Base-by-base conservation (phyloP, 2,113 vertebrate genomes). In the Cettia cetti region DNA sequence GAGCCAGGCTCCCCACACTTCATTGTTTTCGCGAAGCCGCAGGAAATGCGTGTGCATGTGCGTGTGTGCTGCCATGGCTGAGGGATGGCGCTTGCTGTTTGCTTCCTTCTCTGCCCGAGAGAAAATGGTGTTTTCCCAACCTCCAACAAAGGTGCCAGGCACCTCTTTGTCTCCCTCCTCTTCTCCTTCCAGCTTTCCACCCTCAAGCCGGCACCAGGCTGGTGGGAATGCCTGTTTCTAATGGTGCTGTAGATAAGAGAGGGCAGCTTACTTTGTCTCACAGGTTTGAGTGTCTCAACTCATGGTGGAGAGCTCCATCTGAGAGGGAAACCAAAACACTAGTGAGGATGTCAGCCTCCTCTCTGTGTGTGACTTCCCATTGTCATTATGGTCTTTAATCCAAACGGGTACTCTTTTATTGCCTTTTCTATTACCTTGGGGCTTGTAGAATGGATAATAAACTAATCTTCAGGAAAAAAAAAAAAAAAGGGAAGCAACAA, bases 41-140 rank as follows among this genome's bases (percentile, higher is more conserved):
- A 96, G 94, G 95, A 95, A 91, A 8, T 94, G 90, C 86, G 79
- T 95, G 83, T 91, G 50, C 78, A 50, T 94, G 86, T 96, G 89
- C 56, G 82, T 95, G 94, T 1, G 5, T 80, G 81, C 74, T 92
- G 85, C 89, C 76, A 13, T 75, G 95, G 94, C 86, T 80, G 69
- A 86, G 92, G 76, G 59, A 90, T 13, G 28, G 72, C 0, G 37
- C 57, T 93, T 20, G 85, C 64, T 82, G 12, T 61, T 82, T 39
- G 63, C 85, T 72, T 75, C 89, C 76, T 59, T 85, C 86, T 75
- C 68, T 70, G 64, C 3, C 4, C 10, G 10, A 42, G 54, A 88
- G 87, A 65, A 84, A 84, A 53, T 0, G 14, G 31, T 65, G 26
- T 54, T 93, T 94, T 69, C 90, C 3, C 0, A 86, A 83, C 4